phyloP scores from a whole-genome alignment of 2,113 vertebrate genomes.

The Lasiurus borealis region DNA sequence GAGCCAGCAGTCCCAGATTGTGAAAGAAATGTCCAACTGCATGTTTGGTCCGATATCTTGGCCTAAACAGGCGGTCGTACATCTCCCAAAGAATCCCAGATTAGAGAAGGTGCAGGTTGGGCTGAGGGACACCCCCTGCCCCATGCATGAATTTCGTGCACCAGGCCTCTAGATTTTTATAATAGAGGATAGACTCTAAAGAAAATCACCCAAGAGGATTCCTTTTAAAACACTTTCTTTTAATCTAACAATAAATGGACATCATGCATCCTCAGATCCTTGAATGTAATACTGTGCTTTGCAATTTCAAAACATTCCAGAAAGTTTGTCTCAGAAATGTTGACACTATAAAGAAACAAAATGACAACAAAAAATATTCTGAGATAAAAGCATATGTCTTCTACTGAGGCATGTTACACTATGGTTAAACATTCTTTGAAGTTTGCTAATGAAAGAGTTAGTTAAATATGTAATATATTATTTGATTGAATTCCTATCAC shows the following conservation, averaged over 20 bases:
- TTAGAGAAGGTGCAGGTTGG: too few relatives aligned
- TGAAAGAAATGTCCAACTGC: too few relatives aligned
- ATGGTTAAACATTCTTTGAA: neutral
- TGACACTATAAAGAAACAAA: neutral
- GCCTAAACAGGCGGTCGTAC: too few relatives aligned
- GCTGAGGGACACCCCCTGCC: too few relatives aligned
- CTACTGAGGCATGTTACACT: neutral
- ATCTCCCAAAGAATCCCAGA: too few relatives aligned
- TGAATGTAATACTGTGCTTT: constrained; percentile 26
- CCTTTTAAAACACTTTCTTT: neutral
- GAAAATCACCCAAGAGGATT: neutral
- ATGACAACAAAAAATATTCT: neutral
- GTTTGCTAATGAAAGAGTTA: neutral
- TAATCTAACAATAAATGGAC: neutral
- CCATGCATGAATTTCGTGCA: too few relatives aligned
- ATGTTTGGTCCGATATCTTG: too few relatives aligned
- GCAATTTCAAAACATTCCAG: neutral
- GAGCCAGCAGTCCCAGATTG: too few relatives aligned
- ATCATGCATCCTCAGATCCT: neutral
- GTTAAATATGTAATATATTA: neutral
- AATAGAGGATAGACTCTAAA: neutral
- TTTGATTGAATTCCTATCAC: neutral
- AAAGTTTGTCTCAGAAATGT: constrained; percentile 4
- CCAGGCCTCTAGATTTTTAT: neutral
- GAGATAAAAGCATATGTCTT: neutral